Base-by-base conservation (phyloP, 2,113 vertebrate genomes). In the Ochotona curzoniae region DNA sequence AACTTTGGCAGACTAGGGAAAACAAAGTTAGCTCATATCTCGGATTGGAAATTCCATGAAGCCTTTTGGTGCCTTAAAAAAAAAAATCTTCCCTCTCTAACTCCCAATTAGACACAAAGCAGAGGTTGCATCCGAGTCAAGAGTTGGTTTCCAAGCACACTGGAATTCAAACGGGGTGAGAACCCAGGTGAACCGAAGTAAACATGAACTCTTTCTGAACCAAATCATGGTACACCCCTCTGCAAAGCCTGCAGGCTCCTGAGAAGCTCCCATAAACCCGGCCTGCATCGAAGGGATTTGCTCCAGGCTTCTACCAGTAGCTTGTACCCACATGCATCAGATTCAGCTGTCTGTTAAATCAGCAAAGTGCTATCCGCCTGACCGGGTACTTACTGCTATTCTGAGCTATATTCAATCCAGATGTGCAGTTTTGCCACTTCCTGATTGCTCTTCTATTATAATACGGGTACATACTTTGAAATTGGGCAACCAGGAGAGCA, bases 131-230 rank as follows among this genome's bases (percentile, higher is more conserved):
- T 25, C 79, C 11, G 28, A 89, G 70, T 82, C 78, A 61, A 54
- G 92, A 90, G 66, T 32, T 86, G 54, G 66, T 74, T 96, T 85
- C 78, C 64, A 84, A 74, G 87, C 23, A 69, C 15, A 30, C 26
- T 91, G n/a, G 51, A 83, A 91, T 44, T 51, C 63, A 90, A 67
- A 78, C 0, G 0, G 74, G 54, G 75, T 88, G 66, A 94, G 90
- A 91, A 91, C 66, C 51, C 91, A 90, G 80, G 69, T 93, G 73
- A 95, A 83, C 70, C 4, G 0, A 90, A 89, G 66, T 79, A 84
- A 95, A 79, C 47, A 30, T 20, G n/a, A 95, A 91, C 73, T 78
- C 84, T 89, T 87, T 83, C 38, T 74, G 92, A 94, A 92, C 78
- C 74, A 49, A 21, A 78, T 64, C 80, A 67, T 64, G 0, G 0